phyloP scores from a whole-genome alignment of 92 coral and sea anemone genomes.

The Parazoanthus swiftii region DNA sequence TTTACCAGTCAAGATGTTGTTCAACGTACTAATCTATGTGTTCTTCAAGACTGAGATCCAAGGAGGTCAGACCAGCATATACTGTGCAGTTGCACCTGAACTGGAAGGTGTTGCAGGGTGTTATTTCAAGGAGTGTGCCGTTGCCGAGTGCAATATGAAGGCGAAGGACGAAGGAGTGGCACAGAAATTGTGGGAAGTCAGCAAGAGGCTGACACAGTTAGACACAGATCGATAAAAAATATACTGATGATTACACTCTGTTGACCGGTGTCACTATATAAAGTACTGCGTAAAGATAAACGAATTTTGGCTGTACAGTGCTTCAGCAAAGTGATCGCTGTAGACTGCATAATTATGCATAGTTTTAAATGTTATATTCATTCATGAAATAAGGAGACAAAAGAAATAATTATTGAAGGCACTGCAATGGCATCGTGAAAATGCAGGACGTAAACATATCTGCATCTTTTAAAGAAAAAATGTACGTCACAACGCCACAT shows the following conservation, averaged over 20 bases:
- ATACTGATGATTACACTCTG: background rate
- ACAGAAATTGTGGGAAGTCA: constrained; percentile 66
- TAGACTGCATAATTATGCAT: too few species aligned
- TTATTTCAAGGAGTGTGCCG: constrained; percentile 66
- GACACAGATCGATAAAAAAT: background rate
- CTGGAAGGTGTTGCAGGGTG: constrained; percentile 64
- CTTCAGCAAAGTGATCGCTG: too few species aligned
- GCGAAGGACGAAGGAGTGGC: constrained; percentile 79
- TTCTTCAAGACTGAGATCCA: constrained; percentile 73
- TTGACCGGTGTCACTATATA: background rate
- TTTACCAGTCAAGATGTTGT: constrained; percentile 61
- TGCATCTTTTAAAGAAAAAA: too few species aligned
- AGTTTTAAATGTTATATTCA: too few species aligned
- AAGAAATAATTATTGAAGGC: too few species aligned
- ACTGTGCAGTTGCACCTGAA: constrained; percentile 83
- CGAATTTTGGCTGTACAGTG: too few species aligned
- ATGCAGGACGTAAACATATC: too few species aligned
- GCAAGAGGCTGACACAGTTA: constrained; percentile 59
- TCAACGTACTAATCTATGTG: constrained; percentile 55
- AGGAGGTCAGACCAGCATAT: constrained; percentile 80
- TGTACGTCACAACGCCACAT: too few species aligned
- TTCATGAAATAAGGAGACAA: too few species aligned
- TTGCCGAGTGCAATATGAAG: constrained; percentile 52
- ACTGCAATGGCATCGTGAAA: too few species aligned
- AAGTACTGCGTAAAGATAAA: background rate